phyloP scores from a whole-genome alignment of 2,113 vertebrate genomes.

The Cyphotilapia sp. region DNA sequence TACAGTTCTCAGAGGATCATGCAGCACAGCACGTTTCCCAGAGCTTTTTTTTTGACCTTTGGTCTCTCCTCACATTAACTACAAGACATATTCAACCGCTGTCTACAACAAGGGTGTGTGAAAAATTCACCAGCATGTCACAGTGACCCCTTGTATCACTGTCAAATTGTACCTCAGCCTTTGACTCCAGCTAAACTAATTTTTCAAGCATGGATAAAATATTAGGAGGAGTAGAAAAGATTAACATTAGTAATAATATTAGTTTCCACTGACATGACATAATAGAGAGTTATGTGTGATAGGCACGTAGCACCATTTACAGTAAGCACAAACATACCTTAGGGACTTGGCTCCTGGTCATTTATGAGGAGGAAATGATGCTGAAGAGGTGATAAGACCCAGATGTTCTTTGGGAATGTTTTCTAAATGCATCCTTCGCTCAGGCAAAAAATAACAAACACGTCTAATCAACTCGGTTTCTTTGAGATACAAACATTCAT shows the following conservation, averaged over 20 bases:
- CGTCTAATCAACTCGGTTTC: not conserved
- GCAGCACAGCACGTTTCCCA: conserved; percentile 16
- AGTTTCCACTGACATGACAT: not conserved
- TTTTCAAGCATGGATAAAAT: not conserved
- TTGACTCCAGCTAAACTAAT: not conserved
- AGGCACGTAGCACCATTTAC: conserved; percentile 41
- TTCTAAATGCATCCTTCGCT: not conserved
- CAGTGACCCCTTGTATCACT: not conserved
- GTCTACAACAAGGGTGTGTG: not conserved
- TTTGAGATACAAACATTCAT: not conserved
- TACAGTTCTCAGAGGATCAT: not conserved
- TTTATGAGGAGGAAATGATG: conserved; percentile 47
- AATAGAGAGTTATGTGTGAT: conserved; percentile 9
- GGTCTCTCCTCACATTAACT: not conserved
- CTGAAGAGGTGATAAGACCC: conserved; percentile 45
- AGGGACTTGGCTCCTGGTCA: conserved; percentile 16
- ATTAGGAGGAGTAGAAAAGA: not conserved
- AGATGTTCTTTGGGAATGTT: conserved; percentile 41
- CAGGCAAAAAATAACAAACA: not conserved
- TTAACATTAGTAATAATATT: not conserved
- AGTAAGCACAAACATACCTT: not conserved
- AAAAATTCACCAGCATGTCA: not conserved
- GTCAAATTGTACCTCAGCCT: not conserved
- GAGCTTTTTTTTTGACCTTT: conserved; percentile 2
- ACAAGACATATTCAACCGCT: not conserved